Conservation (phyloP, 2,888 invertebrate species). For the Drosophila diplacantha region DNA sequence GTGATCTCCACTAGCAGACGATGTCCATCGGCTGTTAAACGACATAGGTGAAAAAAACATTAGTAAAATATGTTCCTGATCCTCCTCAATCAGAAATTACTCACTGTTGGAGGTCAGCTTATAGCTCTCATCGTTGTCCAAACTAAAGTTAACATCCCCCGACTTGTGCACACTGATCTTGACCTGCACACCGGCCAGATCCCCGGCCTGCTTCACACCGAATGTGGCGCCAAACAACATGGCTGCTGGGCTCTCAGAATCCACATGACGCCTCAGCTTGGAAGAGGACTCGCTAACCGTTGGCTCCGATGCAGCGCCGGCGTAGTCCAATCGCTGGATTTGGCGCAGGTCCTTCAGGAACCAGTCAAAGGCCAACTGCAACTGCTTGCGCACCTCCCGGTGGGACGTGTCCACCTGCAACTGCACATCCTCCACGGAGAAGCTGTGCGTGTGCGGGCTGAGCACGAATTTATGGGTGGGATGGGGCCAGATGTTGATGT, state of each 20-base stretch:
- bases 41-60: background rate
- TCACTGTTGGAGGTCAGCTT: constrained; percentile 81
- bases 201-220: constrained; percentile 59
- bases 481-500: constrained; percentile 86
- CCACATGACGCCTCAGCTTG: constrained; percentile 38
- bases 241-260: constrained; percentile 33
- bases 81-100: background rate
- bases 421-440: constrained; percentile 73
- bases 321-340: constrained; percentile 72
- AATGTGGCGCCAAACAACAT: constrained; percentile 60
- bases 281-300: constrained; percentile 40
- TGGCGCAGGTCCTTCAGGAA: constrained; percentile 75
- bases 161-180: constrained; percentile 80
- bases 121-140: constrained; percentile 87
- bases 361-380: constrained; percentile 73
- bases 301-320: constrained; percentile 36
- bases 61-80: too few species aligned
- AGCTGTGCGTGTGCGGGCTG: constrained; percentile 82
- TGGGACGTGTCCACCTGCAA: constrained; percentile 73
- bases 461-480: constrained; percentile 85
- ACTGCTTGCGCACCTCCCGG: constrained; percentile 67
- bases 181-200: constrained; percentile 74
- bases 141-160: constrained; percentile 80
- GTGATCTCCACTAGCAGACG: constrained; percentile 81
- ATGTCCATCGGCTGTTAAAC: constrained; percentile 68